phyloP scores from a whole-genome alignment of 2,797 vertebrate species.

The Astyanax mexicanus region DNA sequence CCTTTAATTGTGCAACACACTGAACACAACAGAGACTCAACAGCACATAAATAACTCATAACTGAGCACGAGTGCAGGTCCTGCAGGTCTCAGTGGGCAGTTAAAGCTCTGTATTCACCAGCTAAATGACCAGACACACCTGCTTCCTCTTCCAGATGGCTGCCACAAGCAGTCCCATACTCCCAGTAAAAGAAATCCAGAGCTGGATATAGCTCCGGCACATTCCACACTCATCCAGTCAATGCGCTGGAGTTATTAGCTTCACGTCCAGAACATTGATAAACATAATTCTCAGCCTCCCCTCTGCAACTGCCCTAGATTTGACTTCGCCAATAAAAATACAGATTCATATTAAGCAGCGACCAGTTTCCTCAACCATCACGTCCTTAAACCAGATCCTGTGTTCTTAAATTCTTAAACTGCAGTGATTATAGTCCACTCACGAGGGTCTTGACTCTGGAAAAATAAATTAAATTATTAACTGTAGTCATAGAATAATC shows the following conservation, averaged over 20 bases:
- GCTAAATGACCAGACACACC: conserved; percentile 53
- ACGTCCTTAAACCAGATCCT: not conserved
- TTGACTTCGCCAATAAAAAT: conserved; percentile 38
- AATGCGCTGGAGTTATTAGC: conserved; percentile 23
- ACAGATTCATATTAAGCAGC: conserved; percentile 5
- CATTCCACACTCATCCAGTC: conserved; percentile 25
- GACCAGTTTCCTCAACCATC: not conserved
- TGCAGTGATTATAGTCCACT: not conserved
- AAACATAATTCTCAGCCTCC: conserved; percentile 30
- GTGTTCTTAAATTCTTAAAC: not conserved
- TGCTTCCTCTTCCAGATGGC: conserved; percentile 30
- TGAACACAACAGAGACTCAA: conserved; percentile 20
- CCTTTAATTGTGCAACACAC: conserved; percentile 3
- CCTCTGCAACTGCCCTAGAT: conserved; percentile 28
- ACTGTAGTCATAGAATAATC: not conserved
- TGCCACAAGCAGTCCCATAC: conserved; percentile 8
- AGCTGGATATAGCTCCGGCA: conserved; percentile 10
- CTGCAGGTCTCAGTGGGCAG: conserved; percentile 22
- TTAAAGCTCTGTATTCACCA: conserved; percentile 37
- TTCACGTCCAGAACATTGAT: conserved; percentile 5
- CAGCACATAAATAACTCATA: conserved; percentile 31
- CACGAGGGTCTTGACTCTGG: not conserved
- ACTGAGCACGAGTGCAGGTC: conserved; percentile 34
- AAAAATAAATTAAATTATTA: not conserved
- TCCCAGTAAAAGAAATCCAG: conserved; percentile 23